These are phyloP conservation scores for Chionis minor DNA, from an alignment of 2,113 vertebrate species.

Conservation along the genomic window DNA sequence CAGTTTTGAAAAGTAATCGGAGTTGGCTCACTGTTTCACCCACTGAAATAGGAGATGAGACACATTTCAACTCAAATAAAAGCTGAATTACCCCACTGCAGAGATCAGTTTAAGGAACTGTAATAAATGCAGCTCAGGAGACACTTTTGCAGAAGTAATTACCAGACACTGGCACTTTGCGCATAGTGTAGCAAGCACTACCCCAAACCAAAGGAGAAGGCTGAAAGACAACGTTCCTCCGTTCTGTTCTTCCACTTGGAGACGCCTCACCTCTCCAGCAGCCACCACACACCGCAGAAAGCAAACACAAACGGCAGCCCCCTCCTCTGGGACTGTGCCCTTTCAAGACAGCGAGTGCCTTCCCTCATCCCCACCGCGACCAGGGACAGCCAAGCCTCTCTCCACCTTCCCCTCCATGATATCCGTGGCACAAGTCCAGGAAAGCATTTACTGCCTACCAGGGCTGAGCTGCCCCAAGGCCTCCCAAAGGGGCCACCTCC, in stretches of 20 bases:
- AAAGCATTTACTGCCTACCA: not conserved
- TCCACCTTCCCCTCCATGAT: accelerated
- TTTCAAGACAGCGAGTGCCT: not conserved
- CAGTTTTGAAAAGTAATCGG: not conserved
- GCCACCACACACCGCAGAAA: not conserved
- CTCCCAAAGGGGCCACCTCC: not conserved
- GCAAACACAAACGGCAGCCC: accelerated
- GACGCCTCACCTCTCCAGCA: not conserved
- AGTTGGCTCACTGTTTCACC: not conserved
- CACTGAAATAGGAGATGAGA: not conserved
- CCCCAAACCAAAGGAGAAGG: not conserved
- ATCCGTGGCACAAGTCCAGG: not conserved
- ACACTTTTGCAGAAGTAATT: not conserved
- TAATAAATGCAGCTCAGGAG: not conserved
- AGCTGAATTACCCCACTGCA: not conserved
- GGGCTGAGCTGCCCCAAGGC: not conserved
- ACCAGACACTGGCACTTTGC: not conserved
- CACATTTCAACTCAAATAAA: not conserved
- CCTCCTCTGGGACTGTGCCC: accelerated
- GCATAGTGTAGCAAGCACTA: not conserved
- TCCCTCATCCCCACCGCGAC: not conserved
- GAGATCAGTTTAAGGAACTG: not conserved
- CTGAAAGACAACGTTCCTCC: not conserved
- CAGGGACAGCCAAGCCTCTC: not conserved
- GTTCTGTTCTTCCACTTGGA: not conserved